Percentiles rank a stretch among this genome's conserved stretches.
These are phyloP conservation scores for Epinotia demarniana DNA, from an alignment of 2,888 invertebrate genomes.

Conservation along the genomic window DNA sequence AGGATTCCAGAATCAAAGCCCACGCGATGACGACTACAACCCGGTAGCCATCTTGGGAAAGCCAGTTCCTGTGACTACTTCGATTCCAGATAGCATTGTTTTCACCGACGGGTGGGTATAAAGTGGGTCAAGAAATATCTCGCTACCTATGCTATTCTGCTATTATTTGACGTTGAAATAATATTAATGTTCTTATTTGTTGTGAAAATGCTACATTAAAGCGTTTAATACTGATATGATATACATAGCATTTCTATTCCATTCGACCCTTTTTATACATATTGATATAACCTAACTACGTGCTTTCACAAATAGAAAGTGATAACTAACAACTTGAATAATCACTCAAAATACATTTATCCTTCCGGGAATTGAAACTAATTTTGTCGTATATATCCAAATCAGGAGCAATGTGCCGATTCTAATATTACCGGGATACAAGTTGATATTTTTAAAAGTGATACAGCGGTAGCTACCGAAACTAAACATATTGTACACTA, in stretches of 20 bases:
- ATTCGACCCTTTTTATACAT: neutral
- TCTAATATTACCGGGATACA: no score
- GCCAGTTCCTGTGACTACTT: slow-evolving; percentile 52
- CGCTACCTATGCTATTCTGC: neutral
- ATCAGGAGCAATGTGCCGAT: no score
- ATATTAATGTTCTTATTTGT: neutral
- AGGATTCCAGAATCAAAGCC: slow-evolving; percentile 44
- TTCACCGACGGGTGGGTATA: slow-evolving; percentile 54
- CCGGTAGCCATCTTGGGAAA: slow-evolving; percentile 53
- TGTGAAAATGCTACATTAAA: neutral
- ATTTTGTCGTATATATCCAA: neutral
- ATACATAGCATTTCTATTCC: neutral
- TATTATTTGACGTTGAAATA: slow-evolving; percentile 9
- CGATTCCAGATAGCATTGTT: slow-evolving; percentile 47
- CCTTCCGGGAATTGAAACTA: neutral
- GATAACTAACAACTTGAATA: neutral
- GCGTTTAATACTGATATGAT: neutral
- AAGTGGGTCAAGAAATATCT: neutral
- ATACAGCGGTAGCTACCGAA: neutral
- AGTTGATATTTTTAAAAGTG: no score
- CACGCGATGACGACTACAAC: slow-evolving; percentile 11
- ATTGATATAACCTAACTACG: neutral
- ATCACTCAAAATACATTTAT: no score
- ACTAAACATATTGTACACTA: neutral
- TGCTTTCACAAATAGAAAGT: neutral